Conservation (phyloP, 2,113 vertebrate genomes). For the Acrocephalus kingi region DNA sequence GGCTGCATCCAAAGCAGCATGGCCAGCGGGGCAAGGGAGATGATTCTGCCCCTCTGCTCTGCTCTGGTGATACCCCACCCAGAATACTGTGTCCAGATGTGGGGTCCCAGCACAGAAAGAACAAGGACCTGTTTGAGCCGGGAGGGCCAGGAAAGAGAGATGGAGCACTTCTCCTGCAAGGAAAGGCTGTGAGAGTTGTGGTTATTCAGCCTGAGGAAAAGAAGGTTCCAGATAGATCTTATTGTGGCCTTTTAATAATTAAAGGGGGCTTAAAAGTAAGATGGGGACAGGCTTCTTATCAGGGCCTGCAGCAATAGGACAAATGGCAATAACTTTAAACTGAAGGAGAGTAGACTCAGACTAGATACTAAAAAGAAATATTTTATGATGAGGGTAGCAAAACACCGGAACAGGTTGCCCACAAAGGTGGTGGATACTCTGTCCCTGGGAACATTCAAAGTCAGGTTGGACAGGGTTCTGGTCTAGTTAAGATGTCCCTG, state of each 20-base stretch:
- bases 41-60: neutral
- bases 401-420: fast-evolving
- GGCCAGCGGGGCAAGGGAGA: neutral
- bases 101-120: neutral
- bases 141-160: neutral
- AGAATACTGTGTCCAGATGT: neutral
- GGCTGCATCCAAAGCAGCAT: neutral
- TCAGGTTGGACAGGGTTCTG: neutral
- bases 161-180: neutral
- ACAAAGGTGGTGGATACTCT: neutral
- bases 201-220: neutral
- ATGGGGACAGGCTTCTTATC: neutral
- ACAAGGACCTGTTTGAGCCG: fast-evolving
- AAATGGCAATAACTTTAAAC: neutral
- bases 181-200: neutral
- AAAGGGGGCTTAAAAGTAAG: neutral
- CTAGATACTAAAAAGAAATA: neutral
- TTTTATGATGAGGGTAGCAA: neutral
- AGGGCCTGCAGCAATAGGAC: neutral
- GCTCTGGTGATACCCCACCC: neutral
- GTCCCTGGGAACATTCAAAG: neutral
- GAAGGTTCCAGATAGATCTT: neutral
- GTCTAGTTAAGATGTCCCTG: neutral
- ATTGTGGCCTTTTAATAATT: neutral
- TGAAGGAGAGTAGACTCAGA: neutral